A percentile compares a stretch with the other conserved stretches of the same genome.
These are phyloP conservation scores for Artemisiospiza belli DNA, from an alignment of 2,113 vertebrate species.

Conservation along the genomic window DNA sequence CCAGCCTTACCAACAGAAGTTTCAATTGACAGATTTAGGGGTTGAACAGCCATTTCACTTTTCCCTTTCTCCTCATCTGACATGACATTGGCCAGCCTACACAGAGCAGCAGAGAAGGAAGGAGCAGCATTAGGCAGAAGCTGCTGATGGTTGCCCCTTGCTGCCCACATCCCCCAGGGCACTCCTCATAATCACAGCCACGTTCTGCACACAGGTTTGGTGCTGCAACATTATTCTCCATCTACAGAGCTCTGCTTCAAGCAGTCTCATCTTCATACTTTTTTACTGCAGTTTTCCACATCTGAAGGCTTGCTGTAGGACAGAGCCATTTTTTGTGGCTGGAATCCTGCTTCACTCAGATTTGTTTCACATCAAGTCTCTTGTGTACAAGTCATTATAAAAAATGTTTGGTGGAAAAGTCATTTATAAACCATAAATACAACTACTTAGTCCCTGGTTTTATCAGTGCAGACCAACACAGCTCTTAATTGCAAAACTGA, in stretches of 20 bases:
- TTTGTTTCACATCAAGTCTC: neutral
- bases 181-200: neutral
- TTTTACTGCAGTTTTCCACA: neutral
- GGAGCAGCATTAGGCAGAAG: neutral
- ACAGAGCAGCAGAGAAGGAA: neutral
- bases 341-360: neutral
- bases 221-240: neutral
- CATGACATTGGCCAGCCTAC: fast-evolving
- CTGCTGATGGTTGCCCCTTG: neutral
- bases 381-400: neutral
- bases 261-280: neutral
- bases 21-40: neutral
- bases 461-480: conserved; percentile 25
- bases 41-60: neutral
- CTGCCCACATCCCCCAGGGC: fast-evolving
- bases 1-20: neutral
- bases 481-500: conserved; percentile 39
- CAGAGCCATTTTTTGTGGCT: neutral
- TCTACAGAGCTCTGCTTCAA: neutral
- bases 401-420: conserved; percentile 1
- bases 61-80: neutral
- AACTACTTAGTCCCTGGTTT: neutral
- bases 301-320: neutral
- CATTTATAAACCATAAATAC: neutral
- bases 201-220: neutral